phyloP scores from a whole-genome alignment of 2,888 invertebrate genomes.

The Diaphora mendica region DNA sequence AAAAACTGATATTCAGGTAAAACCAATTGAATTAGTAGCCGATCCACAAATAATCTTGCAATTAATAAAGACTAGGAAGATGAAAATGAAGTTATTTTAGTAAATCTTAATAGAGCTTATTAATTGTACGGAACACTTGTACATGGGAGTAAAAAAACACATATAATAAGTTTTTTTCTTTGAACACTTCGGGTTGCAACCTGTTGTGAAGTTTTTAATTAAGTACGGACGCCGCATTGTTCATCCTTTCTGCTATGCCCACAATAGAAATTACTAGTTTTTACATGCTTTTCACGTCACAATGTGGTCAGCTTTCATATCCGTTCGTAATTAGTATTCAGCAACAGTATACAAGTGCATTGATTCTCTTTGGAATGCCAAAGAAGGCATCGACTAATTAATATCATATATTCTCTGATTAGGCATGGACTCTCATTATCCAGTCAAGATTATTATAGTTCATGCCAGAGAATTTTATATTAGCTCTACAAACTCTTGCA shows the following conservation, averaged over 20 bases:
- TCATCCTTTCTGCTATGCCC: constrained; percentile 57
- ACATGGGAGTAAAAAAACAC: constrained; percentile 11
- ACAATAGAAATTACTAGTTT: constrained; percentile 62
- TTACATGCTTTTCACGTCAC: constrained; percentile 45
- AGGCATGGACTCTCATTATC: not conserved
- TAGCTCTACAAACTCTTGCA: not conserved
- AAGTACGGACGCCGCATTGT: constrained; percentile 68
- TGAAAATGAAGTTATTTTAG: too few relatives aligned
- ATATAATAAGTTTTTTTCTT: constrained; percentile 49
- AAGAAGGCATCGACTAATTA: not conserved
- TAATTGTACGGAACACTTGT: not conserved
- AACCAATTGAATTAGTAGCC: too few relatives aligned
- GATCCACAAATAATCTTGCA: too few relatives aligned
- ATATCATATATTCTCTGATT: not conserved
- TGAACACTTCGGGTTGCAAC: constrained; percentile 65
- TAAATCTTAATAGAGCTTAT: not conserved
- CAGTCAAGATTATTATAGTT: too few relatives aligned
- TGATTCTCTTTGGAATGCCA: not conserved
- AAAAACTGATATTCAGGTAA: too few relatives aligned
- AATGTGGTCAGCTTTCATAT: constrained; percentile 39
- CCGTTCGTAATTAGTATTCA: constrained; percentile 5
- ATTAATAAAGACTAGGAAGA: too few relatives aligned
- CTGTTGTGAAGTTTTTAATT: constrained; percentile 84
- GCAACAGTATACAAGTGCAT: not conserved
- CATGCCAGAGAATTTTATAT: too few relatives aligned